Evolutionary conservation across 2,797 vertebrate species (phyloP).

Genomic region (Oryzias dopingdopingensis): DNA sequence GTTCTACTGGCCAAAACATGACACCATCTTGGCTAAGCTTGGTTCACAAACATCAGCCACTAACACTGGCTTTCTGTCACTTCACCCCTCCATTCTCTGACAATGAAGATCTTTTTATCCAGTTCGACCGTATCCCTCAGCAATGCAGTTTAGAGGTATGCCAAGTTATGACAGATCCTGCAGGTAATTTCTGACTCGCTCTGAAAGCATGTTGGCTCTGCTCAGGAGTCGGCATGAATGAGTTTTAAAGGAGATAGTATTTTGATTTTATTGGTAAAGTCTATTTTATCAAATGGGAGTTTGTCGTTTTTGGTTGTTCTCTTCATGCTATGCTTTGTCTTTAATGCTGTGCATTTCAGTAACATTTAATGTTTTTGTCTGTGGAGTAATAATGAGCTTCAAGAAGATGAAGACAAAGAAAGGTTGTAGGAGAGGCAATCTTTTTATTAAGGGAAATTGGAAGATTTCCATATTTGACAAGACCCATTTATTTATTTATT

Average conservation of each 20-base stretch:
- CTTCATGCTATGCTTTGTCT: slow-evolving; percentile 15
- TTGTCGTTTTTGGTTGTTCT: no score
- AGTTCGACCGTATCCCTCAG: slow-evolving; percentile 26
- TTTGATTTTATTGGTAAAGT: slow-evolving; percentile 2
- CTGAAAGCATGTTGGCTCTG: slow-evolving; percentile 32
- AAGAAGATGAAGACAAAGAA: slow-evolving; percentile 27
- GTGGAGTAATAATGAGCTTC: slow-evolving; percentile 14
- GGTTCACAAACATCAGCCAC: slow-evolving; percentile 33
- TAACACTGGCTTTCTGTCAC: slow-evolving; percentile 31
- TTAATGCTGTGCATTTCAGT: slow-evolving; percentile 16
- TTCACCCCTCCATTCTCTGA: slow-evolving; percentile 5
- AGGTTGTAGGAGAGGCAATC: slow-evolving; percentile 12
- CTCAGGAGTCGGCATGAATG: slow-evolving; percentile 22
- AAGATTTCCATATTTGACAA: slow-evolving; percentile 43
- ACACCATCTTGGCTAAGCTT: slow-evolving; percentile 51
- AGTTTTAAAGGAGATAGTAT: slow-evolving; percentile 2
- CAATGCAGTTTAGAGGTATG: slow-evolving; percentile 25
- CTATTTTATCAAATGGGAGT: neutral
- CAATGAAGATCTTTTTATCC: slow-evolving; percentile 33
- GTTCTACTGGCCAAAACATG: slow-evolving; percentile 50
- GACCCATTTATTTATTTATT: neutral
- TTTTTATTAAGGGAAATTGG: slow-evolving; percentile 21
- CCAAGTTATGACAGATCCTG: slow-evolving; percentile 43
- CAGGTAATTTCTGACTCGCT: slow-evolving; percentile 35
- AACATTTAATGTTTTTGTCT: slow-evolving; percentile 38